Evolutionary conservation across 64 coral and sea anemone species (phyloP).

Genomic region (Stichodactyla helianthus): DNA sequence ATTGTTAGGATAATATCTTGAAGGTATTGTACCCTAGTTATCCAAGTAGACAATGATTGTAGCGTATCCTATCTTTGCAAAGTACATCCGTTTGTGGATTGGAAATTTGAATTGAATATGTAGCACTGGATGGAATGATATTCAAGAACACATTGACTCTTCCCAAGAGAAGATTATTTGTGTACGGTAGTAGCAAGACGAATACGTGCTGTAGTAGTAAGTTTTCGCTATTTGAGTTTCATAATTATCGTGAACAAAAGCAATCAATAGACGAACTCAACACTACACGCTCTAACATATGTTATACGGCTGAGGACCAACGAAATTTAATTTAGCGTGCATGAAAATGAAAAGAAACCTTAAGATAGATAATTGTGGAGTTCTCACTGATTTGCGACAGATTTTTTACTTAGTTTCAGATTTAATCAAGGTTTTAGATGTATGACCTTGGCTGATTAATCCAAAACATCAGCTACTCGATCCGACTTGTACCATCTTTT

Average conservation of each 20-base stretch:
- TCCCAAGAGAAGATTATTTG: neutral
- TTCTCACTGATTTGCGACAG: neutral
- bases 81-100: neutral
- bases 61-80: too few species aligned
- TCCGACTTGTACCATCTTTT: too few species aligned
- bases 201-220: neutral
- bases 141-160: neutral
- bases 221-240: neutral
- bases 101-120: neutral
- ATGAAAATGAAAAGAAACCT: neutral
- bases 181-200: neutral
- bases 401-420: neutral
- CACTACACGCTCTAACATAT: neutral
- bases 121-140: neutral
- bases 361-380: neutral
- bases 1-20: too few species aligned
- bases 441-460: too few species aligned
- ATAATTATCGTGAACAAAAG: neutral
- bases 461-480: too few species aligned
- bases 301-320: neutral
- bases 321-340: neutral
- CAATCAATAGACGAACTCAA: neutral
- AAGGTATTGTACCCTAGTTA: too few species aligned
- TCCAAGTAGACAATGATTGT: too few species aligned
- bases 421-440: too few species aligned